Conservation (phyloP, 1,140 invertebrate genomes). For the Megalopta genalis region DNA sequence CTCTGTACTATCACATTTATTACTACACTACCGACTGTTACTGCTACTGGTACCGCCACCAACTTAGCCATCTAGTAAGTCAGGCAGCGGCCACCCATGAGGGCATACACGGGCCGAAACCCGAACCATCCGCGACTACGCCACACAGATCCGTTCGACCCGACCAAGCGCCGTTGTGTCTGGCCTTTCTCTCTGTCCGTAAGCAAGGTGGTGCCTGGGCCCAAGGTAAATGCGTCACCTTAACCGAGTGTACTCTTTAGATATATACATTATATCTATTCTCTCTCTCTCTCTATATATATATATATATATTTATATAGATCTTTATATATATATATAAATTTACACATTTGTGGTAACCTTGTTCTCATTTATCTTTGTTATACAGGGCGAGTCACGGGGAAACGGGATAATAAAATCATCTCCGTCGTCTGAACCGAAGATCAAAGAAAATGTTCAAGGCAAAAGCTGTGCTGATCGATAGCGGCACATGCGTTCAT, state of each 20-base stretch:
- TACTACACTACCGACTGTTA: conserved; percentile 66
- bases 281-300: conserved; percentile 51
- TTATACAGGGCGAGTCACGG: conserved; percentile 17
- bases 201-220: conserved; percentile 81
- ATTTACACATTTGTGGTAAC: conserved; percentile 55
- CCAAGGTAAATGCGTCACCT: conserved; percentile 81
- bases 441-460: too few relatives aligned
- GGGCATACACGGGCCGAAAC: conserved; percentile 72
- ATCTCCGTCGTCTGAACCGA: too few relatives aligned
- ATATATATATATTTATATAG: conserved; percentile 71
- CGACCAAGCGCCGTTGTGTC: conserved; percentile 77
- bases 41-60: conserved; percentile 72
- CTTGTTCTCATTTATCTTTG: conserved; percentile 70
- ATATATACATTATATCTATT: conserved; percentile 72
- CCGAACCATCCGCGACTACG: conserved; percentile 76
- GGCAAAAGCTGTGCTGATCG: too few relatives aligned
- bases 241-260: conserved; percentile 80
- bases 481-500: too few relatives aligned
- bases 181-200: conserved; percentile 80
- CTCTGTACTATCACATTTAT: conserved; percentile 51
- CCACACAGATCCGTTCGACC: conserved; percentile 77
- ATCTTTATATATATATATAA: conserved; percentile 61
- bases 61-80: conserved; percentile 73
- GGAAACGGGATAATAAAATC: too few relatives aligned
- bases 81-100: conserved; percentile 75